These are phyloP conservation scores for Bellardia pandia DNA, from an alignment of 2,888 invertebrate genomes.

Conservation along the genomic window DNA sequence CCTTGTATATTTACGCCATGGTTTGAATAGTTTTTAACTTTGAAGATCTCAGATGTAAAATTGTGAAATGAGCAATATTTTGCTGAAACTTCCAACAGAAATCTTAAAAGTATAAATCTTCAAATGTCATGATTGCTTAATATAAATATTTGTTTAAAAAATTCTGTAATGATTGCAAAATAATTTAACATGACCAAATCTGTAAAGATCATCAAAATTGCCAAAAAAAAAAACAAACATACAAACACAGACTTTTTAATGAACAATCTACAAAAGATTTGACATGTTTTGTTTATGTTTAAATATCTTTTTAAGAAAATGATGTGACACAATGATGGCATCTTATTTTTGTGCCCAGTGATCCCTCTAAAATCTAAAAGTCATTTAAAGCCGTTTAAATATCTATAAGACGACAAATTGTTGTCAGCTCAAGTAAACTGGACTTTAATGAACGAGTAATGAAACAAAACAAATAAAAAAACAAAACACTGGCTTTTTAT, in stretches of 20 bases:
- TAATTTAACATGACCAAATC: conserved; percentile 19
- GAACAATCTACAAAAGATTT: neutral
- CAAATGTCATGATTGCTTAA: conserved; percentile 2
- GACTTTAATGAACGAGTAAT: neutral
- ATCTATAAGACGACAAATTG: conserved; percentile 30
- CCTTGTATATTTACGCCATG: too few species aligned
- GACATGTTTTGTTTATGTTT: neutral
- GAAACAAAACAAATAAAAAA: neutral
- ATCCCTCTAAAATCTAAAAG: neutral
- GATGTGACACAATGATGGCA: neutral
- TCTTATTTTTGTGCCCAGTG: neutral
- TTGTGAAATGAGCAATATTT: too few species aligned
- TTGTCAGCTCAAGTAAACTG: conserved; percentile 18
- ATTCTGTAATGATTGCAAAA: conserved; percentile 11
- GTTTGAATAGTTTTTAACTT: too few species aligned
- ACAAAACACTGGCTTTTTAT: conserved; percentile 4
- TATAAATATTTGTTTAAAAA: neutral
- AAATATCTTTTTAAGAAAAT: neutral
- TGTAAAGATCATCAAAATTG: conserved; percentile 33
- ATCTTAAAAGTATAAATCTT: neutral
- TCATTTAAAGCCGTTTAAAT: neutral
- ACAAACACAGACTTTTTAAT: neutral
- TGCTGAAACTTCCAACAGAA: too few species aligned
- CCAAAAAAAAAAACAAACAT: conserved; percentile 21
- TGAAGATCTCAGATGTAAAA: too few species aligned